These are phyloP conservation scores for Xyrichtys novacula DNA, from an alignment of 2,797 vertebrate species.

Conservation along the genomic window DNA sequence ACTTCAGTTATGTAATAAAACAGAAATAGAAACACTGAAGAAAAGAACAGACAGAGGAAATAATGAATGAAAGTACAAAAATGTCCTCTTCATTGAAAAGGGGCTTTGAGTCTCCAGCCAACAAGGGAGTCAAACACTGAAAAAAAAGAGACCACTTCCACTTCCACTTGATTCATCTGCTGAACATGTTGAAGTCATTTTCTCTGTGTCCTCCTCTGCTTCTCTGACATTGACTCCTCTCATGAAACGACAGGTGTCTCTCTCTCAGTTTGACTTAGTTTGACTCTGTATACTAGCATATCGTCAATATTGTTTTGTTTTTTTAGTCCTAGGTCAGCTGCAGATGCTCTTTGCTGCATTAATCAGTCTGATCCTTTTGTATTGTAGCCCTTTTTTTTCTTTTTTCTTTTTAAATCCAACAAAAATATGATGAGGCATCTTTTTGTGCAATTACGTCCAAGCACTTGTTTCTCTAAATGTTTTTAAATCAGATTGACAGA, in stretches of 20 bases:
- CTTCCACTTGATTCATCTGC: slow-evolving; percentile 24
- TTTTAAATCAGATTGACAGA: too few relatives aligned
- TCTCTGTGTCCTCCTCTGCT: background rate
- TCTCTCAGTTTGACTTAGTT: slow-evolving; percentile 24
- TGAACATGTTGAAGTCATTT: slow-evolving; percentile 2
- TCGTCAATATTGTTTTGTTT: slow-evolving; percentile 45
- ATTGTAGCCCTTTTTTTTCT: too few relatives aligned
- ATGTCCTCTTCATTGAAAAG: slow-evolving; percentile 42
- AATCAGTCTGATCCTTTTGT: slow-evolving; percentile 63
- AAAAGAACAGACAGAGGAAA: slow-evolving; percentile 26
- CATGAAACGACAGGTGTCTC: slow-evolving; percentile 40
- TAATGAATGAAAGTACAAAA: slow-evolving; percentile 30
- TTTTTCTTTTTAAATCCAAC: too few relatives aligned
- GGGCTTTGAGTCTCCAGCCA: slow-evolving; percentile 24
- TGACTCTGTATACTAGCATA: slow-evolving; percentile 21
- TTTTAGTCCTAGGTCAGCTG: slow-evolving; percentile 55
- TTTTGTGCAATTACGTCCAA: too few relatives aligned
- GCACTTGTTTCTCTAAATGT: too few relatives aligned
- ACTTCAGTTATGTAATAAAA: slow-evolving; percentile 13
- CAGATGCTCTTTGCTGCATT: slow-evolving; percentile 55
- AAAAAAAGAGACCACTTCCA: slow-evolving; percentile 16
- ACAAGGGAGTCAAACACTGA: slow-evolving; percentile 3
- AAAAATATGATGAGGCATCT: too few relatives aligned
- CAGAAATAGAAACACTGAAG: slow-evolving; percentile 24
- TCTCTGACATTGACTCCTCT: background rate